These are phyloP conservation scores for Ambastaia sidthimunki DNA, from an alignment of 2,797 vertebrate genomes.

Conservation along the genomic window DNA sequence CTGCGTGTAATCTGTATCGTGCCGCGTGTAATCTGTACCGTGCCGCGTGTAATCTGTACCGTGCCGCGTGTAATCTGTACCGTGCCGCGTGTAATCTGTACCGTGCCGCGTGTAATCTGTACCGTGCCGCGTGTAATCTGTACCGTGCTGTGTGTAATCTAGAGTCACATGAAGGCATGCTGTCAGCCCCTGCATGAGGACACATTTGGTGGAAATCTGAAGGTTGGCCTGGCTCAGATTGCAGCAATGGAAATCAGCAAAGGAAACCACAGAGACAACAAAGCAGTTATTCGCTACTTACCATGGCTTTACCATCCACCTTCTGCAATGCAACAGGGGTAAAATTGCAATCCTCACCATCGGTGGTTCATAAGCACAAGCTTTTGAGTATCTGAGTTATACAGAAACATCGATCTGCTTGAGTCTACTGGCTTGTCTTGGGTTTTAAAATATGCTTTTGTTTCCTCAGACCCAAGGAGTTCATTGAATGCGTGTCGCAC, in stretches of 20 bases:
- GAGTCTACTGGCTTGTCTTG: not conserved
- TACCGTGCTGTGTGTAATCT: conserved; percentile 18
- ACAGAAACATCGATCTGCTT: no score
- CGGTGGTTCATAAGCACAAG: no score
- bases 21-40: no score
- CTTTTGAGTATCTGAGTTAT: not conserved
- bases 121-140: not conserved
- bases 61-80: no score
- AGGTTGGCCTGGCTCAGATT: conserved; percentile 97
- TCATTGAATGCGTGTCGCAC: conserved; percentile 98
- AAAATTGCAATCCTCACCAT: conserved; percentile 62
- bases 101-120: not conserved
- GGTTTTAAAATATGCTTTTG: not conserved
- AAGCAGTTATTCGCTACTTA: conserved; percentile 93
- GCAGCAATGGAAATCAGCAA: conserved; percentile 98
- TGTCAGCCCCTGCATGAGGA: conserved; percentile 98
- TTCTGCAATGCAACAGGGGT: conserved; percentile 99
- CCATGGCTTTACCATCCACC: conserved; percentile 99
- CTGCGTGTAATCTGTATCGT: not conserved
- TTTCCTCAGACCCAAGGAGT: conserved; percentile 92
- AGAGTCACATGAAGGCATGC: conserved; percentile 99
- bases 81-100: no score
- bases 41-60: no score
- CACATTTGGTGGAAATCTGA: conserved; percentile 97
- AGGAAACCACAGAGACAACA: conserved; percentile 98